phyloP scores from a whole-genome alignment of 2,113 vertebrate species.

The Phasianus colchicus region DNA sequence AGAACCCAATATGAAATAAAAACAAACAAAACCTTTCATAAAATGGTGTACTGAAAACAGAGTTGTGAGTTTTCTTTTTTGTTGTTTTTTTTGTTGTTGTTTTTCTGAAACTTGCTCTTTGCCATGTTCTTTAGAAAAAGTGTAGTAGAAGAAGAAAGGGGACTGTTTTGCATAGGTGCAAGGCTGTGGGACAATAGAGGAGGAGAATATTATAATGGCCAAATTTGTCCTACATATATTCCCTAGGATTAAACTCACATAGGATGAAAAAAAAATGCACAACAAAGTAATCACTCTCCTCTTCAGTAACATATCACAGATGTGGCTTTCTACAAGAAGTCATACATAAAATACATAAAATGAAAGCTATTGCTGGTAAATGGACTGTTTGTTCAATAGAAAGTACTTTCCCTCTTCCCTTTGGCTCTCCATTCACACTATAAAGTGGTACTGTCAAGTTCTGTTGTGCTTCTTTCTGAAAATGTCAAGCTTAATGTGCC shows the following conservation, averaged over 20 bases:
- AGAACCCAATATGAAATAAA: neutral
- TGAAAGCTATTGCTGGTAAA: neutral
- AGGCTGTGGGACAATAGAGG: neutral
- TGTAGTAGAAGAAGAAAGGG: neutral
- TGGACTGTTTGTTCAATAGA: neutral
- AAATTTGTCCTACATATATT: neutral
- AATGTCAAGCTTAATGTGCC: neutral
- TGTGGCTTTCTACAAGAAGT: neutral
- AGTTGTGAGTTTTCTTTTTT: too few species aligned
- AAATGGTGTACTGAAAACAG: accelerated
- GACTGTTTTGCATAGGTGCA: neutral
- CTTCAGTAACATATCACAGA: neutral
- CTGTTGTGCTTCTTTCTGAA: neutral
- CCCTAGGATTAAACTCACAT: neutral
- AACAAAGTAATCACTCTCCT: neutral
- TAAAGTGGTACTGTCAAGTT: neutral
- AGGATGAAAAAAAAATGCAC: neutral
- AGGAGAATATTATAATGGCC: neutral
- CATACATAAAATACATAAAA: constrained; percentile 30
- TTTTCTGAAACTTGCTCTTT: neutral
- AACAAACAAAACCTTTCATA: neutral
- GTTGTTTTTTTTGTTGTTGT: neutral
- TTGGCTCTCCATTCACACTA: neutral
- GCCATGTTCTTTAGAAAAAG: neutral
- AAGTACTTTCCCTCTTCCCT: neutral